Conservation (phyloP, 2,888 invertebrate genomes). For the Thereva nobilitata region DNA sequence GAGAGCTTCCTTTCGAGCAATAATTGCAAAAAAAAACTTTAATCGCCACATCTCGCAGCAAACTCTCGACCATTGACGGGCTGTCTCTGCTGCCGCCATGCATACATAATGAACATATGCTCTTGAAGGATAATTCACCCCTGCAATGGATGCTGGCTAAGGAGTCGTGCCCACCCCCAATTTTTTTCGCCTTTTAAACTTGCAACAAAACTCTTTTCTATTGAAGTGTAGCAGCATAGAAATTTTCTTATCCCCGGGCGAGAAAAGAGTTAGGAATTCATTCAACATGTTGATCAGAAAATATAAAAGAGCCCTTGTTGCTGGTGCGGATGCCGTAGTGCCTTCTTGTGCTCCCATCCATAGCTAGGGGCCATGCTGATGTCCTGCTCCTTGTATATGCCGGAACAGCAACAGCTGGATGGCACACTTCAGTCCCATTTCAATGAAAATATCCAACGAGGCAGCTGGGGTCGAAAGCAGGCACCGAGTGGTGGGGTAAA, state of each 20-base stretch:
- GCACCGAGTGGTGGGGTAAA: not conserved
- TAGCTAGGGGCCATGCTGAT: conserved; percentile 32
- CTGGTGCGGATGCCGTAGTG: conserved; percentile 33
- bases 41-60: too few species aligned
- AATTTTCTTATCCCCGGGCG: conserved; percentile 30
- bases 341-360: conserved; percentile 26
- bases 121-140: conserved; percentile 19
- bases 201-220: conserved; percentile 28
- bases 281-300: conserved; percentile 36
- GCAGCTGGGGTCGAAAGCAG: conserved; percentile 30
- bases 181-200: conserved; percentile 26
- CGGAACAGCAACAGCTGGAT: conserved; percentile 36
- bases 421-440: conserved; percentile 35
- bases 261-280: conserved; percentile 12
- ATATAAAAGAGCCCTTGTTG: conserved; percentile 32
- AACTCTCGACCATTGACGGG: not conserved
- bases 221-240: conserved; percentile 32
- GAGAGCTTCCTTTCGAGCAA: too few species aligned
- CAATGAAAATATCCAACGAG: conserved; percentile 33
- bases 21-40: too few species aligned
- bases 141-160: conserved; percentile 13
- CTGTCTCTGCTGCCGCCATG: conserved; percentile 28
- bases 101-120: conserved; percentile 30
- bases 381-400: conserved; percentile 32
- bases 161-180: conserved; percentile 4